A percentile compares a stretch with the other conserved stretches of the same genome.
These are phyloP conservation scores for Cherax destructor DNA, from an alignment of 1,140 invertebrate genomes.

Conservation along the genomic window DNA sequence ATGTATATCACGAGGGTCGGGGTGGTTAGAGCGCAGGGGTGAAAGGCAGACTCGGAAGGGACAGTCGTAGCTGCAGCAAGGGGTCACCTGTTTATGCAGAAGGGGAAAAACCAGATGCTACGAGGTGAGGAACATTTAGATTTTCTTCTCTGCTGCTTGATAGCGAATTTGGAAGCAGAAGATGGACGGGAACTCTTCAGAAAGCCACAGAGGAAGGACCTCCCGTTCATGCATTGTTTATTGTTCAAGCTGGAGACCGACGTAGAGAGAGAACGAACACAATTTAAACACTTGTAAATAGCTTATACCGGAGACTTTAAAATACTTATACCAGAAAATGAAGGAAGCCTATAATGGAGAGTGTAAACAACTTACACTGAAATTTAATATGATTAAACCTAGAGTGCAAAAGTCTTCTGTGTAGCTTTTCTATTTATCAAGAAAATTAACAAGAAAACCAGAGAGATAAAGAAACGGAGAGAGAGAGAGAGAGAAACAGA, in stretches of 20 bases:
- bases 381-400: too few species aligned
- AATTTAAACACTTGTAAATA: too few species aligned
- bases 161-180: background rate
- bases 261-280: background rate
- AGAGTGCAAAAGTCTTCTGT: too few species aligned
- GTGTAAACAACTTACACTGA: too few species aligned
- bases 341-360: too few species aligned
- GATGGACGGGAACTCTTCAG: background rate
- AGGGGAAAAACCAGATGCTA: background rate
- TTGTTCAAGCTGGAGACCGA: background rate
- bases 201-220: background rate
- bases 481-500: too few species aligned
- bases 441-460: too few species aligned
- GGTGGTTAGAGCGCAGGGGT: constrained; percentile 4
- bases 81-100: constrained; percentile 5
- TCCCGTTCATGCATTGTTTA: background rate
- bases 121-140: constrained; percentile 8
- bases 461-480: too few species aligned
- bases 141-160: background rate
- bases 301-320: too few species aligned
- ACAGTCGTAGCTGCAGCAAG: background rate
- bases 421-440: too few species aligned
- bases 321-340: too few species aligned
- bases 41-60: background rate
- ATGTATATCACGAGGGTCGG: constrained; percentile 19